Base-by-base conservation (phyloP, 2,888 invertebrate genomes). In the Andrena bicolor region DNA sequence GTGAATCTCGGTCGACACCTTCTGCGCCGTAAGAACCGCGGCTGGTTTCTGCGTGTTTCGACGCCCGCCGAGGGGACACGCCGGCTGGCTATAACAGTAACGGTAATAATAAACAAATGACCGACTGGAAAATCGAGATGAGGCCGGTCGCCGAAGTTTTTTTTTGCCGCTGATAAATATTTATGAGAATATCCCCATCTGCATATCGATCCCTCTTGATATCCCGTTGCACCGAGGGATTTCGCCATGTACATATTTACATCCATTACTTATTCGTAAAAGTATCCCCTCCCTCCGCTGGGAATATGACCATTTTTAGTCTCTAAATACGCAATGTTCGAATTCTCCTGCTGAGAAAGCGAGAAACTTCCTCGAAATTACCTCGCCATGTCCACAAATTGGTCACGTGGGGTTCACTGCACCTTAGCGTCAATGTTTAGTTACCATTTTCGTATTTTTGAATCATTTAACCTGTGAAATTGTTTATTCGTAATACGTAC, bases 1-100 rank as follows among this genome's bases (percentile, higher is more conserved):
- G 41, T 16, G 74, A 69, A 79, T 81, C 75, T 74, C 69, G 41
- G 35, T 61, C 68, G 80, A 74, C 68, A 32, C 32, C 63, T 72
- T 30, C 20, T 5, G 6, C 56, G 35, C 58, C 7, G 10, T 26
- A 71, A 63, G 74, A 51, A 30, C 13, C 48, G 10, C 30, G 28
- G 13, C 51, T n/a, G n/a, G 51, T 65, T 49, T 41, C 51, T 28
- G 26, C 79, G 66, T 23, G 7, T 41, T 13, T 41, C 58, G 13
- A 28, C 28, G 26, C 35, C 53, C 8, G 51, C 49, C 58, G 0
- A 20, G 16, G 30, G 16, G 49, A 53, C 8, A 32, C 20, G 26
- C 13, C 49, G 41, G 16, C 4, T 26, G 28, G 26, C 26, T 13
- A 64, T 58, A 61, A 53, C 35, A 73, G 35, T 73, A 60, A 35